These are phyloP conservation scores for Scytalopus superciliaris DNA, from an alignment of 2,113 vertebrate genomes.

Conservation along the genomic window DNA sequence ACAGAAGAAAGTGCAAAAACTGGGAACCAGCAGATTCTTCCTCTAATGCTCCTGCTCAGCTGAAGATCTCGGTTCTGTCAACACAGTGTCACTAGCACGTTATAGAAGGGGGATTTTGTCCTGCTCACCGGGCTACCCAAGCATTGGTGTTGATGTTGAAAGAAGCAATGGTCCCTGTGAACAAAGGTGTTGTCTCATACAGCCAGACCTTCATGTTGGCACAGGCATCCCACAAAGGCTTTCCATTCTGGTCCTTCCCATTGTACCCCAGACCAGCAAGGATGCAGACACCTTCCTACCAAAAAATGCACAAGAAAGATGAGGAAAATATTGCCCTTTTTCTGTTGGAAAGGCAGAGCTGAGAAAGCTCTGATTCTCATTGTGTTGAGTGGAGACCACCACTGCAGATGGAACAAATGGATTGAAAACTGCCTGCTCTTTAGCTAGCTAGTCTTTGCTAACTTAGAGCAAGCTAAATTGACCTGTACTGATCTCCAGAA, in stretches of 20 bases:
- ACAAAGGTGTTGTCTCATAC: constrained; percentile 93
- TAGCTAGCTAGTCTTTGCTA: background rate
- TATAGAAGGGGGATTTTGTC: background rate
- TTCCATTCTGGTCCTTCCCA: constrained; percentile 73
- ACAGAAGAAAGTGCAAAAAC: background rate
- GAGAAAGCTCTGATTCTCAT: background rate
- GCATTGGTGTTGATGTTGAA: constrained; percentile 98
- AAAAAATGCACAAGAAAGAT: background rate
- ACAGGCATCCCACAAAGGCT: constrained; percentile 87
- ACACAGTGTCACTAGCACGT: background rate
- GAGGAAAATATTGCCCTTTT: background rate
- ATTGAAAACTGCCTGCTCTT: background rate
- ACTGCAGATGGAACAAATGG: background rate
- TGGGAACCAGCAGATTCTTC: background rate
- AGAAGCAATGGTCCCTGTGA: constrained; percentile 90
- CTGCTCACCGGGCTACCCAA: constrained; percentile 91
- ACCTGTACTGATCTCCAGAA: background rate
- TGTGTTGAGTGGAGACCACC: background rate
- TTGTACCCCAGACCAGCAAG: constrained; percentile 89
- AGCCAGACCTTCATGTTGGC: constrained; percentile 96
- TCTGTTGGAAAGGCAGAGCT: background rate
- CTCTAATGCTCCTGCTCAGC: background rate
- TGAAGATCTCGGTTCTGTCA: background rate
- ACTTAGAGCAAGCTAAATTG: background rate
- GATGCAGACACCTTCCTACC: constrained; percentile 94